A percentile compares a stretch with the other conserved stretches of the same genome.
Conservation (phyloP, 2,113 vertebrate species). For the Callipepla californica region DNA sequence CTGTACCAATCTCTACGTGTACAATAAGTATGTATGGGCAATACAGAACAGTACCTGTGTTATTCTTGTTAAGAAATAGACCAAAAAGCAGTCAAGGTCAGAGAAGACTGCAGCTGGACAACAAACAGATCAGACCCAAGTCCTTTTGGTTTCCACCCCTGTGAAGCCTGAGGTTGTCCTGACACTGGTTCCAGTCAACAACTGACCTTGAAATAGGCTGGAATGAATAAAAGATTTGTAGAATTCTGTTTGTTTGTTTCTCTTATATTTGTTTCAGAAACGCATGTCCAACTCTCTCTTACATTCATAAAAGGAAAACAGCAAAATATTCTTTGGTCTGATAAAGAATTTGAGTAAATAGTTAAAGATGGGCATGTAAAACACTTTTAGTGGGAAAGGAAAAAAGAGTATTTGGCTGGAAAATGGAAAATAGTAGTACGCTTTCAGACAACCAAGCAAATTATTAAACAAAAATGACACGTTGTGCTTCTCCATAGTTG, state of each 20-base stretch:
- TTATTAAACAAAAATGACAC: not conserved
- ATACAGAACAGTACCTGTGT: not conserved
- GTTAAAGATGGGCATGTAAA: not conserved
- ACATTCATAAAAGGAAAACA: not conserved
- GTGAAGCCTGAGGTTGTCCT: not conserved
- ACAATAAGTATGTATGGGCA: not conserved
- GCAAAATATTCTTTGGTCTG: not conserved
- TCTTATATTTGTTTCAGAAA: not conserved
- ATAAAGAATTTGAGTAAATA: not conserved
- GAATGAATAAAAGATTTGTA: not conserved
- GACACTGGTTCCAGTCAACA: not conserved
- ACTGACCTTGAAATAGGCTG: not conserved
- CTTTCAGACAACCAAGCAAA: not conserved
- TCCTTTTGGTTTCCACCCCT: not conserved
- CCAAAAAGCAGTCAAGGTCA: not conserved
- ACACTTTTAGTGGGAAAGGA: not conserved
- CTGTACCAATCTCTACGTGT: fast-evolving
- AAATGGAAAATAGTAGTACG: not conserved
- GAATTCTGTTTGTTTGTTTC: not conserved
- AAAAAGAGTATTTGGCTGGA: not conserved
- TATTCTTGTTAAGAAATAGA: not conserved
- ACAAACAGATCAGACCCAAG: not conserved
- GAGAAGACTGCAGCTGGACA: not conserved
- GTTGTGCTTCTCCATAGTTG: not conserved
- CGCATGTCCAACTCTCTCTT: not conserved